Conservation (phyloP, 1,140 invertebrate species). For the Zaprionus africanus region DNA sequence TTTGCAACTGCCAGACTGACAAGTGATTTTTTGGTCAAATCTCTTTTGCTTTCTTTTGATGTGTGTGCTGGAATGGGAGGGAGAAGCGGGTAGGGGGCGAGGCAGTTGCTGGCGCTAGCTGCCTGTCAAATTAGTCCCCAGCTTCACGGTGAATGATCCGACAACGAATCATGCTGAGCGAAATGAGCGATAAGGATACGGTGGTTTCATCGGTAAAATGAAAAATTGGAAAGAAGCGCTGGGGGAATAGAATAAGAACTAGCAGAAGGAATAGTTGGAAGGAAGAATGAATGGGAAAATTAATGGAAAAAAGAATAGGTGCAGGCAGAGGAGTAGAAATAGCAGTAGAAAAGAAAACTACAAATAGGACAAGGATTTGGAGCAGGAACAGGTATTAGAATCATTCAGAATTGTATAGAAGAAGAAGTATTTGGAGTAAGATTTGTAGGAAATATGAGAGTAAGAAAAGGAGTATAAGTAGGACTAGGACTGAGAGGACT, state of each 20-base stretch:
- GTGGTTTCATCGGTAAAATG: not conserved
- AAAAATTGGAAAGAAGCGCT: not conserved
- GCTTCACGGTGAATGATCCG: conserved; percentile 65
- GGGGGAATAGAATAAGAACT: not conserved
- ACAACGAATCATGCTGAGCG: conserved; percentile 33
- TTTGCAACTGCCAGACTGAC: conserved; percentile 57
- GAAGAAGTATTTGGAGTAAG: not conserved
- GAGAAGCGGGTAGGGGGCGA: not conserved
- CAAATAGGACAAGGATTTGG: too few species aligned
- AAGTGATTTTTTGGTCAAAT: conserved; percentile 51
- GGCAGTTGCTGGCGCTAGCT: conserved; percentile 65
- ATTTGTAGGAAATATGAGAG: not conserved
- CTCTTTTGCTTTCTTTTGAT: conserved; percentile 16
- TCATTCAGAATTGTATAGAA: too few species aligned
- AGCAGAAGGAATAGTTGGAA: not conserved
- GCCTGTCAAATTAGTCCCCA: conserved; percentile 74
- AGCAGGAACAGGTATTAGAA: not conserved
- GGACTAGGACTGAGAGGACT: too few species aligned
- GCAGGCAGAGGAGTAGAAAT: not conserved
- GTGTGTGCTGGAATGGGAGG: conserved; percentile 8
- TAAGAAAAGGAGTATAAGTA: not conserved
- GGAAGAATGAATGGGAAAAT: too few species aligned
- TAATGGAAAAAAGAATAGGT: not conserved
- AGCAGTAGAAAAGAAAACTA: too few species aligned
- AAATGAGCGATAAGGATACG: conserved; percentile 1